Percentiles rank a stretch among this genome's conserved stretches.
phyloP scores from a whole-genome alignment of 1,140 invertebrate genomes.

The Caenorhabditis elegans region DNA sequence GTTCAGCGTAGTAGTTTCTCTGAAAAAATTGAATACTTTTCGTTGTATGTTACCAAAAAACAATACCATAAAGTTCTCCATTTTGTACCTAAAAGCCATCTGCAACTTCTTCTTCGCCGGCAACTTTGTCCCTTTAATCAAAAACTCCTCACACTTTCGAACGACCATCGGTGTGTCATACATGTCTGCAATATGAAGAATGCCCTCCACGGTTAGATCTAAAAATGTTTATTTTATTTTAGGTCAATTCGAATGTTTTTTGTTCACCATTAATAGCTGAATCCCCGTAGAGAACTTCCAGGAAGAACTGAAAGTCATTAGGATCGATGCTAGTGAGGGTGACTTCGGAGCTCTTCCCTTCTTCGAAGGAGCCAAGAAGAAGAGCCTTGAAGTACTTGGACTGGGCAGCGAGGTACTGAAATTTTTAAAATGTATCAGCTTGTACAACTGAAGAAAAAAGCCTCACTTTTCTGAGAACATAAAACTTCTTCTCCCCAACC shows the following conservation, averaged over 20 bases:
- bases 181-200: not conserved
- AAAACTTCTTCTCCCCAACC: not conserved
- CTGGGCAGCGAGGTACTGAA: not conserved
- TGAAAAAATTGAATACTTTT: no score
- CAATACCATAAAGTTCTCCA: no score
- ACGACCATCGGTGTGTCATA: not conserved
- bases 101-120: not conserved
- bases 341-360: not conserved
- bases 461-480: not conserved
- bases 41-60: no score
- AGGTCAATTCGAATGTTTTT: no score
- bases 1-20: no score
- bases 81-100: no score
- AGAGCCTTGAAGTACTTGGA: not conserved
- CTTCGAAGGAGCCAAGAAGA: not conserved
- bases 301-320: not conserved
- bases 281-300: not conserved
- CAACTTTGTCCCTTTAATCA: not conserved
- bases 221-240: no score
- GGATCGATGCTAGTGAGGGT: no score
- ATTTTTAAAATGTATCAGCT: not conserved
- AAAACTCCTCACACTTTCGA: not conserved
- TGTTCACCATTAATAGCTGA: not conserved
- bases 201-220: no score
- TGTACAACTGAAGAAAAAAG: not conserved